phyloP scores from a whole-genome alignment of 2,113 vertebrate genomes.

The Pongo pygmaeus region DNA sequence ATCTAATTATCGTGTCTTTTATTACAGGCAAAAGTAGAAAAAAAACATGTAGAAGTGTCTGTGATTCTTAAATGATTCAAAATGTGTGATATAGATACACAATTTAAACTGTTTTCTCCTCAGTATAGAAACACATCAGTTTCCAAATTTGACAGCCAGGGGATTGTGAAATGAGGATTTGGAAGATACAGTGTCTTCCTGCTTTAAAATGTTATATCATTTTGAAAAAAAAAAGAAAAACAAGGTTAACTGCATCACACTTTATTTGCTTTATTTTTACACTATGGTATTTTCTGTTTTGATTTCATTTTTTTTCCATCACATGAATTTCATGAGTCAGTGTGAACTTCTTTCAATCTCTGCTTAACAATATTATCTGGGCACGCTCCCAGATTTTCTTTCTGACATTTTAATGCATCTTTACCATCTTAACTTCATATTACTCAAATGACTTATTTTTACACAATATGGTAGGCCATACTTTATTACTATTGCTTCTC shows the following conservation, averaged over 20 bases:
- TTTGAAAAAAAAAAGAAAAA: neutral
- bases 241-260: neutral
- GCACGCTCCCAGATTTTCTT: neutral
- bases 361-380: slow-evolving; percentile 3
- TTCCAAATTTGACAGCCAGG: neutral
- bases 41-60: neutral
- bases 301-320: slow-evolving; percentile 7
- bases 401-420: slow-evolving; percentile 14
- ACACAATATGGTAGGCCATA: neutral
- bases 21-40: slow-evolving; percentile 36
- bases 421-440: neutral
- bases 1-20: slow-evolving; percentile 33
- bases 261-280: slow-evolving; percentile 4
- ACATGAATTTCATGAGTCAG: slow-evolving; percentile 13
- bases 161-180: neutral
- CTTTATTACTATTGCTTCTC: neutral
- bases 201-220: slow-evolving; percentile 16
- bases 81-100: neutral
- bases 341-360: slow-evolving; percentile 7
- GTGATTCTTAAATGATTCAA: neutral
- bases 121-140: neutral
- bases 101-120: neutral
- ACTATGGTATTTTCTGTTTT: neutral
- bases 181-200: neutral
- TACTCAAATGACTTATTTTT: slow-evolving; percentile 7